Conservation (phyloP, 2,797 vertebrate species). For the Enteromius afrohamiltoni region DNA sequence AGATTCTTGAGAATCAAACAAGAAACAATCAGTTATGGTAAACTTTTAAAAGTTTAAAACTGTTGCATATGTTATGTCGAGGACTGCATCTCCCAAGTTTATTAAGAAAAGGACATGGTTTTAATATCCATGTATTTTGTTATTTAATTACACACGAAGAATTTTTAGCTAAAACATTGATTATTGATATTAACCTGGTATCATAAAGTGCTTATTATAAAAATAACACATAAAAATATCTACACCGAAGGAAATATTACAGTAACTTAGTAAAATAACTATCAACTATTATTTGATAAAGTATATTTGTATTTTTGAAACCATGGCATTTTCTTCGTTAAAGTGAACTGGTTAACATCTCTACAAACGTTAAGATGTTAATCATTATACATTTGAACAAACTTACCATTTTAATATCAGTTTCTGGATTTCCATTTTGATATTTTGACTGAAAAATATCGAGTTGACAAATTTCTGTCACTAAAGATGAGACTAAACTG, state of each 20-base stretch:
- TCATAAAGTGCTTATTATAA: not conserved
- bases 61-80: not conserved
- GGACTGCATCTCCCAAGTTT: no score
- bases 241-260: no score
- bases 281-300: not conserved
- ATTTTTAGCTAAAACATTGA: not conserved
- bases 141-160: not conserved
- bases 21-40: not conserved
- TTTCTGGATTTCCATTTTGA: constrained; percentile 40
- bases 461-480: constrained; percentile 53
- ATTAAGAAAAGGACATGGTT: not conserved
- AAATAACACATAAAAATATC: not conserved
- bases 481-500: constrained; percentile 39
- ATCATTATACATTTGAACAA: not conserved
- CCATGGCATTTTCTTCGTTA: no score
- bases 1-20: constrained; percentile 8
- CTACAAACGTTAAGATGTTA: not conserved
- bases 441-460: constrained; percentile 35
- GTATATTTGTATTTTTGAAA: not conserved
- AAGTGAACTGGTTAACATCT: not conserved
- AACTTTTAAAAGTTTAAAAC: not conserved
- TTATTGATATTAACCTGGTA: not conserved
- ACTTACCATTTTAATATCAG: constrained; percentile 21
- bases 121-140: not conserved
- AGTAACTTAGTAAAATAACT: not conserved